Evolutionary conservation across 2,888 invertebrate genomes (phyloP).

Genomic region (Scelioninae gen. 1): DNA sequence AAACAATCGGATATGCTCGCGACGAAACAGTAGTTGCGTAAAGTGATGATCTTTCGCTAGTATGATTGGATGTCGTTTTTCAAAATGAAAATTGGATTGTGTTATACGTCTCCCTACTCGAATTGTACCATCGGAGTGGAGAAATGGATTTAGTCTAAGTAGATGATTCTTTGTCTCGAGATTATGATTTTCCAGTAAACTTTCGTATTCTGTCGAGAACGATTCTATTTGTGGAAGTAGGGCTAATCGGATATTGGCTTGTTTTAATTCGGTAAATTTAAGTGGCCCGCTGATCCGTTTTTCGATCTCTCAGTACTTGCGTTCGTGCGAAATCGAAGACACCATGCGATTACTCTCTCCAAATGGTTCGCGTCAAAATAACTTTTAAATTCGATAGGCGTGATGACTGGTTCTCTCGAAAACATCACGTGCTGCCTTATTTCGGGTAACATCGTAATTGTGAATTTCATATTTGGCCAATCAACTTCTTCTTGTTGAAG

Average conservation of each 20-base stretch:
- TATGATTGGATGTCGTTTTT: slow-evolving; percentile 34
- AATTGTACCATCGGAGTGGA: background rate
- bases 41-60: slow-evolving; percentile 11
- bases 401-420: background rate
- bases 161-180: background rate
- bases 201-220: background rate
- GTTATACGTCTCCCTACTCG: background rate
- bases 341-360: slow-evolving; percentile 5
- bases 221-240: background rate
- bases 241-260: slow-evolving; percentile 4
- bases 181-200: background rate
- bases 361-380: background rate
- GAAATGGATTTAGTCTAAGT: slow-evolving; percentile 1
- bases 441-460: background rate
- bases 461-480: slow-evolving; percentile 4
- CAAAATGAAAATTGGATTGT: slow-evolving; percentile 2
- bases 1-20: slow-evolving; percentile 21
- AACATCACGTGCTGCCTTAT: background rate
- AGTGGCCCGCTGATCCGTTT: background rate
- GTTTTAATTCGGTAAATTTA: background rate
- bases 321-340: background rate
- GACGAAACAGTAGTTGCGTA: slow-evolving; percentile 34
- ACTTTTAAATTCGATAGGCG: too few relatives aligned
- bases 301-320: background rate
- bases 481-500: background rate